phyloP scores from a whole-genome alignment of 2,113 vertebrate genomes.

The Tenebrosternarchus preto region DNA sequence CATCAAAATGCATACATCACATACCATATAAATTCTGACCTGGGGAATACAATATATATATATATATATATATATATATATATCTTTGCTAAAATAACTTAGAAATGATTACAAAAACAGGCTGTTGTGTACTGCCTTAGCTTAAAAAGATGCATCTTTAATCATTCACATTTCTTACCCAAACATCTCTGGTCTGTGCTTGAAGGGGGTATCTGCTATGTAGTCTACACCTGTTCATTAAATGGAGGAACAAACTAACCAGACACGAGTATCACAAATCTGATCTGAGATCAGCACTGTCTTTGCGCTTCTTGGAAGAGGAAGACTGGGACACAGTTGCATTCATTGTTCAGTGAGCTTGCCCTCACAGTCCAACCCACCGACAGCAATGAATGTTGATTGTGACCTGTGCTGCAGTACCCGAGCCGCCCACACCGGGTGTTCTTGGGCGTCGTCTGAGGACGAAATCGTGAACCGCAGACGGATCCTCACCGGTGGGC shows the following conservation, averaged over 20 bases:
- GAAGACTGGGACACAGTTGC: constrained; percentile 97
- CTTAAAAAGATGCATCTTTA: neutral
- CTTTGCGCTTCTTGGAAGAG: constrained; percentile 62
- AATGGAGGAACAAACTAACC: constrained; percentile 12
- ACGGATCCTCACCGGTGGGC: neutral
- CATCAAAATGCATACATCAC: too few relatives aligned
- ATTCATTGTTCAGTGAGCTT: constrained; percentile 99
- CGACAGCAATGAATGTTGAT: constrained; percentile 99
- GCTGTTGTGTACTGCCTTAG: neutral
- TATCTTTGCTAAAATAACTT: neutral
- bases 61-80: too few relatives aligned
- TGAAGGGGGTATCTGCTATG: neutral
- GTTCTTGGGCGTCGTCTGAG: neutral
- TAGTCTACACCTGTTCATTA: neutral
- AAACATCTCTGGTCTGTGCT: neutral
- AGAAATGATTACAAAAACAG: too few relatives aligned
- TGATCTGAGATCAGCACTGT: constrained; percentile 63
- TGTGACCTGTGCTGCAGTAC: constrained; percentile 82
- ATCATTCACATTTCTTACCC: too few relatives aligned
- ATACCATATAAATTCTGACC: too few relatives aligned
- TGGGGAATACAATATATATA: too few relatives aligned
- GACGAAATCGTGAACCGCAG: constrained; percentile 6
- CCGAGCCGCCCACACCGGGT: constrained; percentile 21
- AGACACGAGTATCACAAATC: constrained; percentile 8
- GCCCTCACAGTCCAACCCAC: constrained; percentile 96